These are phyloP conservation scores for Ammospiza caudacuta DNA, from an alignment of 2,113 vertebrate genomes.

Conservation along the genomic window DNA sequence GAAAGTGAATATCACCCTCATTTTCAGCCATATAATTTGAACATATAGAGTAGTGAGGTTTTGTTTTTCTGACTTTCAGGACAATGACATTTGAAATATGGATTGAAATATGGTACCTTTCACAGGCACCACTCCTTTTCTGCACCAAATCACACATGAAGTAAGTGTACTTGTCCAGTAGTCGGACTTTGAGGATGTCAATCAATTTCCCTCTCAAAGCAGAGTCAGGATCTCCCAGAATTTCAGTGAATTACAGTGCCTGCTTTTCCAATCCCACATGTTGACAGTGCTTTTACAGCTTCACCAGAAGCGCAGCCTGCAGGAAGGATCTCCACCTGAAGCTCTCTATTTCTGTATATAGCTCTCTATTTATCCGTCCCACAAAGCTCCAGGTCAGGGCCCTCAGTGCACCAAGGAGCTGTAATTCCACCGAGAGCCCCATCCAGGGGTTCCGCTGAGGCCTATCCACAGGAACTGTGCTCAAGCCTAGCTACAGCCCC, in stretches of 20 bases:
- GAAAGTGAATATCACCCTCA: not conserved
- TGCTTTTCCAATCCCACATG: not conserved
- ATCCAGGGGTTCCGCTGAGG: not conserved
- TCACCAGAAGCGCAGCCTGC: not conserved
- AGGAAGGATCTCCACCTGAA: not conserved
- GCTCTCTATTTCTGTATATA: not conserved
- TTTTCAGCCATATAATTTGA: not conserved
- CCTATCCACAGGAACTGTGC: not conserved
- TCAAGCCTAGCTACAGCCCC: not conserved
- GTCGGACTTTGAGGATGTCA: not conserved
- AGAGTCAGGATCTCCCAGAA: not conserved
- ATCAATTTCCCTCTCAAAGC: not conserved
- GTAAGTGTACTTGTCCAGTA: not conserved
- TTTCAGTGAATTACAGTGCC: not conserved
- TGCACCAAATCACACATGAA: not conserved
- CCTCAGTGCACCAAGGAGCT: not conserved
- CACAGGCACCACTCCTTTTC: not conserved
- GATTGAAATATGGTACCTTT: not conserved
- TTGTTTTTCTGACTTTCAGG: not conserved
- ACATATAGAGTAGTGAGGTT: not conserved
- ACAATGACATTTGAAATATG: not conserved
- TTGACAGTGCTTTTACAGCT: not conserved
- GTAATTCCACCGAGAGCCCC: not conserved
- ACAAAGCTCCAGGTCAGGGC: accelerated
- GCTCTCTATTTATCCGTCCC: not conserved